A percentile compares a stretch with the other conserved stretches of the same genome.
These are phyloP conservation scores for Anseranas semipalmata DNA, from an alignment of 2,113 vertebrate species.

Conservation along the genomic window DNA sequence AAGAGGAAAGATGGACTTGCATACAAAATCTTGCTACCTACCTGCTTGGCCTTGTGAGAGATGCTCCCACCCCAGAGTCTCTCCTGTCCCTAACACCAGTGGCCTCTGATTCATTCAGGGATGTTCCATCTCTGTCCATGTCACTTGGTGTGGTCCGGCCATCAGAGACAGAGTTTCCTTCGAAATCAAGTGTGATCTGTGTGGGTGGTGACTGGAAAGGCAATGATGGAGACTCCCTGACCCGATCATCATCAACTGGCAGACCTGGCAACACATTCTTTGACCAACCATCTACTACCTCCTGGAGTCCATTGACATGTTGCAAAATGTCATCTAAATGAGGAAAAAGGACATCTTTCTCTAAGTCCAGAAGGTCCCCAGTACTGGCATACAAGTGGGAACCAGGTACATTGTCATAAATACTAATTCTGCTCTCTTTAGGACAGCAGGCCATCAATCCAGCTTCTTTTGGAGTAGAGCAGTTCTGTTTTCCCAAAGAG, in stretches of 20 bases:
- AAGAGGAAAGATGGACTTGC: neutral
- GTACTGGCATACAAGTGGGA: slow-evolving; percentile 96
- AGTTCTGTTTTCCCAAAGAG: slow-evolving; percentile 76
- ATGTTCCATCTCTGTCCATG: slow-evolving; percentile 86
- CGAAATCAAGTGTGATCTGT: slow-evolving; percentile 90
- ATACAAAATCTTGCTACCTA: slow-evolving; percentile 58
- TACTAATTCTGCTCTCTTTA: slow-evolving; percentile 78
- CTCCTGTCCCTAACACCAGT: slow-evolving; percentile 88
- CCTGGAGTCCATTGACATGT: slow-evolving; percentile 90
- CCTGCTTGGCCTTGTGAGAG: slow-evolving; percentile 93
- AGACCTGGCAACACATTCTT: slow-evolving; percentile 84
- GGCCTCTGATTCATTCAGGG: slow-evolving; percentile 86
- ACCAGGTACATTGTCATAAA: slow-evolving; percentile 92
- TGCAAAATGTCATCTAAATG: slow-evolving; percentile 93
- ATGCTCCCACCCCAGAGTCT: slow-evolving; percentile 95
- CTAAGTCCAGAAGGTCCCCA: slow-evolving; percentile 92
- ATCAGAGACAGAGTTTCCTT: slow-evolving; percentile 89
- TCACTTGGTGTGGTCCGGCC: slow-evolving; percentile 87
- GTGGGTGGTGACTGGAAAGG: slow-evolving; percentile 76
- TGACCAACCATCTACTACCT: slow-evolving; percentile 93
- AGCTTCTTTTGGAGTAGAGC: slow-evolving; percentile 74
- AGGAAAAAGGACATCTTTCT: slow-evolving; percentile 90
- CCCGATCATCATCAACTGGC: slow-evolving; percentile 32
- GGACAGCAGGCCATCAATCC: slow-evolving; percentile 83
- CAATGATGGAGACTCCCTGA: slow-evolving; percentile 31